Evolutionary conservation across 2,113 vertebrate genomes (phyloP), one percentile per base, ranked within the genome.

Genomic region (Globicephala melas): DNA sequence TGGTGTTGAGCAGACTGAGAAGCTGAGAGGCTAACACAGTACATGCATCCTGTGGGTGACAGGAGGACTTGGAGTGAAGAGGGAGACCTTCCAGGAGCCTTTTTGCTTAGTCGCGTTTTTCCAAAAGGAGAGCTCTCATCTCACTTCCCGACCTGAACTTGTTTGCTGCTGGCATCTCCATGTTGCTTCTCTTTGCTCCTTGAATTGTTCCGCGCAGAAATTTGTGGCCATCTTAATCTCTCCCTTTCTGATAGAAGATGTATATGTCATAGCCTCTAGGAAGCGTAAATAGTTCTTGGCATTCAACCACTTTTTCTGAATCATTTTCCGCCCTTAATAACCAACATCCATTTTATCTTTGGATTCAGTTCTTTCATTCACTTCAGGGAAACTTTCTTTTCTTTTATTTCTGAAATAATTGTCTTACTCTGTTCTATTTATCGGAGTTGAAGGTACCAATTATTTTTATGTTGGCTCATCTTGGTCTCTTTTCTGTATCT

Each of bases 241-340:
- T 33, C 44, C 8, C 26, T 60, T 25, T 53, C 50, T 62, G 20
- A 25, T 23, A 50, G 73, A 33, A 74, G 38, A 38, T 15, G 38
- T 36, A 13, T 0, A 0, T 70, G 41, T 41, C 31, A 13, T 18
- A 8, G 21, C 25, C 31, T 20, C 53, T 15, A n/a, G 62, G 71
- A 91, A 77, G 26, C 15, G 21, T 41, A 38, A 79, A n/a, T 70
- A 79, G 65, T 33, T 71, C 73, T 53, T 70, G 73, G n/a, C 53
- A 21, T 65, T 62, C 21, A 70, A 3, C 41, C 44, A 26, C 26
- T 77, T 62, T 85, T 63, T 65, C 2, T 31, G 26, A 53, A 53
- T 38, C 11, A 12, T 26, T 31, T 65, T 0, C n/a, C 8, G 12
- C 8, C 60, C 31, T 14, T 13, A 92, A 36, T 73, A 77, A 23